These are phyloP conservation scores for Siphonodentalium dalli DNA, from an alignment of 2,888 invertebrate species.

Conservation along the genomic window DNA sequence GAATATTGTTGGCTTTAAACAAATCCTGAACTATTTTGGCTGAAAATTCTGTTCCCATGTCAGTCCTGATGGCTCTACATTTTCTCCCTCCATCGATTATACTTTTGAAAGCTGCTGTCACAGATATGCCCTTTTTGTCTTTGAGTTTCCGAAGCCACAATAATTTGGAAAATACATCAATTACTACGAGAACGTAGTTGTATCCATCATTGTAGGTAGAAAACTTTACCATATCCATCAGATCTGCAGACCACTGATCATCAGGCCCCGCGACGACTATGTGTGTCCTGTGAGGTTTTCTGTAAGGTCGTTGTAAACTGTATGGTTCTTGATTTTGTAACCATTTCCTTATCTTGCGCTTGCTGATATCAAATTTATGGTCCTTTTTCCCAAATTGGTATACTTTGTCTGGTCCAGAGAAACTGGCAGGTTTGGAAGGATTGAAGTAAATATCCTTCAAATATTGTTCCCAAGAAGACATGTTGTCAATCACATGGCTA, in stretches of 20 bases:
- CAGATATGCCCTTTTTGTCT: constrained; percentile 22
- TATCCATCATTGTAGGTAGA: constrained; percentile 19
- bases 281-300: constrained; percentile 22
- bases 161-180: constrained; percentile 29
- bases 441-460: constrained; percentile 24
- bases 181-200: constrained; percentile 24
- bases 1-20: constrained; percentile 13
- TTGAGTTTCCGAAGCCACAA: constrained; percentile 28
- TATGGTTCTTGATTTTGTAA: constrained; percentile 30
- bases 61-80: constrained; percentile 19
- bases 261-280: constrained; percentile 24
- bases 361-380: constrained; percentile 31
- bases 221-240: constrained; percentile 31
- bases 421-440: constrained; percentile 23
- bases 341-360: constrained; percentile 30
- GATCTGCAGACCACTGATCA: too few relatives aligned
- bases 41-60: constrained; percentile 32
- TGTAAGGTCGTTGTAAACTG: constrained; percentile 27
- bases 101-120: constrained; percentile 21
- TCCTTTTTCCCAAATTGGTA: constrained; percentile 25
- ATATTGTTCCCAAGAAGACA: constrained; percentile 34
- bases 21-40: constrained; percentile 26
- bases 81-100: constrained; percentile 19
- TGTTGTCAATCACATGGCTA: too few relatives aligned
- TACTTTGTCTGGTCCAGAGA: constrained; percentile 29